These are phyloP conservation scores for Hafferia zeledoni DNA, from an alignment of 2,797 vertebrate genomes.

Conservation along the genomic window DNA sequence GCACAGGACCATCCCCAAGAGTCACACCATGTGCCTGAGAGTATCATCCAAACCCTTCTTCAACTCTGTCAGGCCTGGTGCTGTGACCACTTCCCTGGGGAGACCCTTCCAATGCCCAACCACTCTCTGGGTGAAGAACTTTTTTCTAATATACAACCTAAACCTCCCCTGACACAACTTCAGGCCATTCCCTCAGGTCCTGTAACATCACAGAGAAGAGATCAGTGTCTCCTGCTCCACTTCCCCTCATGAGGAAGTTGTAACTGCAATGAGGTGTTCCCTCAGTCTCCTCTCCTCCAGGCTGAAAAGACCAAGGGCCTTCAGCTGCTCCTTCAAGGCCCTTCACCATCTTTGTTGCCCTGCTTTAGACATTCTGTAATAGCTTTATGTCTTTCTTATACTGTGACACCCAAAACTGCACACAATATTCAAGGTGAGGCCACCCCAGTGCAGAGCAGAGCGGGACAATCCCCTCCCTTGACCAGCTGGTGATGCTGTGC, in stretches of 20 bases:
- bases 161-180: not conserved
- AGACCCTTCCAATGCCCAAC: not conserved
- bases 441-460: not conserved
- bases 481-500: not conserved
- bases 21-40: not conserved
- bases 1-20: not conserved
- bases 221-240: not conserved
- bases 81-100: not conserved
- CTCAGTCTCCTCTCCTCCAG: not conserved
- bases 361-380: not conserved
- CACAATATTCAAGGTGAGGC: not conserved
- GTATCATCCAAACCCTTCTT: not conserved
- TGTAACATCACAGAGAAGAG: not conserved
- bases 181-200: not conserved
- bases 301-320: not conserved
- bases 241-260: not conserved
- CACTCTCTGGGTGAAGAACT: not conserved
- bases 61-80: not conserved
- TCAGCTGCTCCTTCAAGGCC: not conserved
- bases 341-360: not conserved
- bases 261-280: not conserved
- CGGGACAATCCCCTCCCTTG: not conserved
- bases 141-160: not conserved
- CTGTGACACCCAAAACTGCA: not conserved
- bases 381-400: not conserved